These are phyloP conservation scores for Callospermophilus lateralis DNA, from an alignment of 2,113 vertebrate genomes.

Conservation along the genomic window DNA sequence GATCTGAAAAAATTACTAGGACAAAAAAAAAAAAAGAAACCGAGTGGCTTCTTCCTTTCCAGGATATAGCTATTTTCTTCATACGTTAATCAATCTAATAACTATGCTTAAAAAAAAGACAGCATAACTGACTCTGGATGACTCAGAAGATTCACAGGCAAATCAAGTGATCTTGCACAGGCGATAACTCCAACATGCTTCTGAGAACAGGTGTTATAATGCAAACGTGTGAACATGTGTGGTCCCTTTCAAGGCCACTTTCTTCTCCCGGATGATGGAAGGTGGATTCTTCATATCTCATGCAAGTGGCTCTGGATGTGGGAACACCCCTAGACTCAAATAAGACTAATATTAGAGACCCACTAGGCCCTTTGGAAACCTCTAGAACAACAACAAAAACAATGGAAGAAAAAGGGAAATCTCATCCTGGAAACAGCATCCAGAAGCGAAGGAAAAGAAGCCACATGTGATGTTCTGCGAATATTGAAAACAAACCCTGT, in stretches of 20 bases:
- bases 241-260: too few relatives aligned
- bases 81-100: not conserved
- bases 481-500: not conserved
- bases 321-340: not conserved
- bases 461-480: fast-evolving
- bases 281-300: not conserved
- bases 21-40: not conserved
- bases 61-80: not conserved
- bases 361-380: not conserved
- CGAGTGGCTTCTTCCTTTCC: not conserved
- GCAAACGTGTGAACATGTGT: not conserved
- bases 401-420: not conserved
- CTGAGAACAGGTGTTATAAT: not conserved
- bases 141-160: not conserved
- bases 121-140: not conserved
- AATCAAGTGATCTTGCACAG: not conserved
- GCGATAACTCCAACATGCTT: fast-evolving
- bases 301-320: not conserved
- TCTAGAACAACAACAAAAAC: not conserved
- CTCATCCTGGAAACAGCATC: not conserved
- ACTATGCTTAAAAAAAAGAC: not conserved
- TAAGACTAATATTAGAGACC: not conserved
- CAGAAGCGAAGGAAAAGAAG: not conserved
- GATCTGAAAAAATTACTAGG: not conserved
- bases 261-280: not conserved